Evolutionary conservation across 2,113 vertebrate species (phyloP).

Genomic region (Petromus typicus): DNA sequence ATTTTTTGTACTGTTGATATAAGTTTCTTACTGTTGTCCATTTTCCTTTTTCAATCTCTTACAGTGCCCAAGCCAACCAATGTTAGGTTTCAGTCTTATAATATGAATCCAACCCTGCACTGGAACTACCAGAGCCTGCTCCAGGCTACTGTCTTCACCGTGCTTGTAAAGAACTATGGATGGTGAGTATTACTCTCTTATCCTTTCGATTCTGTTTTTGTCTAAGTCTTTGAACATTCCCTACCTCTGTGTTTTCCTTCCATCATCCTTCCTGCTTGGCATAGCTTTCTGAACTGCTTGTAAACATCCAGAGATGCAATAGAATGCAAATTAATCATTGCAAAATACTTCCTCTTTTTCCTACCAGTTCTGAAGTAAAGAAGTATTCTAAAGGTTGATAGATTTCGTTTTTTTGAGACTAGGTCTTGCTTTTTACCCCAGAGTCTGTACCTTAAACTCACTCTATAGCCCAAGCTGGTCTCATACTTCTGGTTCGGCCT

Average conservation of each 20-base stretch:
- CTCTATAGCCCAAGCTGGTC: neutral
- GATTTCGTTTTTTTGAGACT: neutral
- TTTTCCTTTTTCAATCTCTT: slow-evolving; percentile 69
- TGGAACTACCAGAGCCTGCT: slow-evolving; percentile 81
- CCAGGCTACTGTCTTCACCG: slow-evolving; percentile 78
- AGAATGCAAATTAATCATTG: neutral
- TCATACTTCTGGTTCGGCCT: neutral
- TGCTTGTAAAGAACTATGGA: slow-evolving; percentile 81
- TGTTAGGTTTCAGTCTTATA: slow-evolving; percentile 73
- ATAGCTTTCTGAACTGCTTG: neutral
- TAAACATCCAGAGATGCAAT: neutral
- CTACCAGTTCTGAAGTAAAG: neutral
- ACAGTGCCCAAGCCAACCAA: slow-evolving; percentile 82
- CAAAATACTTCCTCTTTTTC: slow-evolving; percentile 4
- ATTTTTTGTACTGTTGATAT: slow-evolving; percentile 27
- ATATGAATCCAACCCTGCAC: slow-evolving; percentile 71
- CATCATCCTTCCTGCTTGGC: neutral
- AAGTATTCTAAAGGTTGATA: neutral
- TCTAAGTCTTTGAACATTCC: neutral
- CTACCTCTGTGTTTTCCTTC: neutral
- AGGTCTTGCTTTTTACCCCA: neutral
- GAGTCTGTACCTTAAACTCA: neutral
- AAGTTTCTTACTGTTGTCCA: neutral
- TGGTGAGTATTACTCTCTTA: slow-evolving; percentile 78
- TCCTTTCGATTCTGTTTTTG: neutral